Percentiles rank a stretch among this genome's conserved stretches.
These are phyloP conservation scores for Terrapene triunguis DNA, from an alignment of 2,113 vertebrate species.

Conservation along the genomic window DNA sequence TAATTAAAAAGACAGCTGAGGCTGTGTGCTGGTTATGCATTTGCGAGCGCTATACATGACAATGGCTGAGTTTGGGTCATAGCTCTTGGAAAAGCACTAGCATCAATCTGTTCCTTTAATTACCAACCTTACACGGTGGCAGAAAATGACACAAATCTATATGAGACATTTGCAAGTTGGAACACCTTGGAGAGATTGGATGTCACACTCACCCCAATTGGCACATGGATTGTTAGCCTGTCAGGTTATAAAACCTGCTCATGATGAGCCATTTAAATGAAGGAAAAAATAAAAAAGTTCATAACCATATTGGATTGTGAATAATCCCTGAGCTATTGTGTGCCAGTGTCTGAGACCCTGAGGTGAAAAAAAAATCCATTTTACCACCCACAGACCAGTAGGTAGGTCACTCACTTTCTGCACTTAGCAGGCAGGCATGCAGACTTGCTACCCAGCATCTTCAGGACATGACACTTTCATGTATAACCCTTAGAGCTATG, in stretches of 20 bases:
- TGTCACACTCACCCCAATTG: not conserved
- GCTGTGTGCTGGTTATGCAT: not conserved
- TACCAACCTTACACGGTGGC: not conserved
- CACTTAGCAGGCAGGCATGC: not conserved
- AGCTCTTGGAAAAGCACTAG: not conserved
- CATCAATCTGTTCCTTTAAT: not conserved
- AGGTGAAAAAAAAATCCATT: not conserved
- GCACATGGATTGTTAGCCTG: not conserved
- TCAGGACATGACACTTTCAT: not conserved
- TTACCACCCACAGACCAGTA: not conserved
- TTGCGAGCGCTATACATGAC: not conserved
- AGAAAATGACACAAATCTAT: not conserved
- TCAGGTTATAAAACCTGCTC: not conserved
- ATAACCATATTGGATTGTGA: not conserved
- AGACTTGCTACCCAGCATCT: not conserved
- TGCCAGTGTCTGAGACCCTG: not conserved
- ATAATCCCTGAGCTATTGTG: not conserved
- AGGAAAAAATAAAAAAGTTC: not conserved
- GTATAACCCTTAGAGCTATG: rapidly evolving
- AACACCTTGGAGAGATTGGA: not conserved
- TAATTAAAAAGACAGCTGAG: rapidly evolving
- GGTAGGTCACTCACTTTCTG: not conserved
- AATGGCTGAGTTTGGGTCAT: not conserved
- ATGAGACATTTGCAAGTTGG: not conserved
- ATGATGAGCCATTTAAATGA: not conserved